Base-by-base conservation (phyloP, 2,113 vertebrate genomes). In the Tragelaphus scriptus region DNA sequence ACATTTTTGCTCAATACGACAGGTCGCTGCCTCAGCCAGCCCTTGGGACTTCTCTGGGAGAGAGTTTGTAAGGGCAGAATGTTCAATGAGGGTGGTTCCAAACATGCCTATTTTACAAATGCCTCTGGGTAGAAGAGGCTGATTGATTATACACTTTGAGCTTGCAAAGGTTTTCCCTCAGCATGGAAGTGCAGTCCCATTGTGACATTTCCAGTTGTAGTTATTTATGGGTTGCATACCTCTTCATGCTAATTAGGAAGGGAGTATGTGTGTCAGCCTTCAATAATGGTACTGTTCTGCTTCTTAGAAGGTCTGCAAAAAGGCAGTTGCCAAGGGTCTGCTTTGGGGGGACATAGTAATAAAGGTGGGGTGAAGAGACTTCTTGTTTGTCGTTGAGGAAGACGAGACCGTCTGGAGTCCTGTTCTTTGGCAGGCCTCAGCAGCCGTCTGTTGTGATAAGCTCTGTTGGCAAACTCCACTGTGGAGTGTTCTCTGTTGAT, bases 1-100 rank as follows among this genome's bases (percentile, higher is more conserved):
- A 98, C 97, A 98, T 98, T 98, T 98, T 98, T 61, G 44, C 93
- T 97, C 97, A 89, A 71, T 85, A 97, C 95, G 96, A 59, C 85
- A 90, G 88, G 96, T 95, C 94, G 61, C 96, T 97, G 80, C 68
- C 86, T 98, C 88, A 94, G 71, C 58, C 85, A 97, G 93, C 98
- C 97, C 63, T 97, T 94, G 98, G 95, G 97, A 97, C 75, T n/a
- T 40, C 89, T 94, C 56, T 51, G 68, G 85, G 93, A 97, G 97
- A 96, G 92, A 79, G 88, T 97, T 98, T 97, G 97, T 82, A 97
- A 97, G 97, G 96, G 84, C 51, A 85, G 96, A 94, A 85, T 88
- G 55, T 90, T 92, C 93, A 26, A 14, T 91, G 92, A 94, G 94
- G 93, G 40, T 85, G 21, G 59, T 86, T 97, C 85, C 11, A 5